Conservation (phyloP, 2,113 vertebrate genomes). For the Turnix velox region DNA sequence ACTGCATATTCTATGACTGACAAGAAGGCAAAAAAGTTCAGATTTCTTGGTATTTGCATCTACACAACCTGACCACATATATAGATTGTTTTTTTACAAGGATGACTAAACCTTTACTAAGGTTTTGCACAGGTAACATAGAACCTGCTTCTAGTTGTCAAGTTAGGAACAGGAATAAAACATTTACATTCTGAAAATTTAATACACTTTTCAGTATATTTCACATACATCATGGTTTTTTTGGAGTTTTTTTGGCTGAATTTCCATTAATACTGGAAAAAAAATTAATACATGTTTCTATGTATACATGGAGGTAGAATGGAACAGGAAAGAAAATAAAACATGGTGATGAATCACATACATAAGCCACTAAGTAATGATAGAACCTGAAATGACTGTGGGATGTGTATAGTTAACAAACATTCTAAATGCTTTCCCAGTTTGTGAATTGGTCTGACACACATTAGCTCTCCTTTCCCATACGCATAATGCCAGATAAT, state of each 20-base stretch:
- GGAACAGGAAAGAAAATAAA: not conserved
- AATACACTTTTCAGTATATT: not conserved
- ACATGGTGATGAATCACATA: not conserved
- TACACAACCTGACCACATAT: not conserved
- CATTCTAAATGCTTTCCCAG: not conserved
- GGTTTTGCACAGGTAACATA: not conserved
- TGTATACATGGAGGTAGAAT: not conserved
- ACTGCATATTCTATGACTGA: not conserved
- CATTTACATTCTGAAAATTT: not conserved
- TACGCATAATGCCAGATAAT: not conserved
- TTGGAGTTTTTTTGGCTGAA: not conserved
- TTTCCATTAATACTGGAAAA: not conserved
- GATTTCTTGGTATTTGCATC: not conserved
- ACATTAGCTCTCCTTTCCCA: not conserved
- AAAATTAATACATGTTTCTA: not conserved
- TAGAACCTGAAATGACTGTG: not conserved
- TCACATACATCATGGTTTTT: not conserved
- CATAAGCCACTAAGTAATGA: not conserved
- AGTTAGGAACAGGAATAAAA: not conserved
- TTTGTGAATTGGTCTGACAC: not conserved
- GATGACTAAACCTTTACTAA: not conserved
- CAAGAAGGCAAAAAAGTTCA: not conserved
- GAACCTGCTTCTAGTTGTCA: not conserved
- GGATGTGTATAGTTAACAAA: not conserved
- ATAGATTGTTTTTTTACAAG: not conserved